Percentiles rank a stretch among this genome's conserved stretches.
Evolutionary conservation across 2,888 invertebrate genomes (phyloP).

Genomic region (Bugula neritina): DNA sequence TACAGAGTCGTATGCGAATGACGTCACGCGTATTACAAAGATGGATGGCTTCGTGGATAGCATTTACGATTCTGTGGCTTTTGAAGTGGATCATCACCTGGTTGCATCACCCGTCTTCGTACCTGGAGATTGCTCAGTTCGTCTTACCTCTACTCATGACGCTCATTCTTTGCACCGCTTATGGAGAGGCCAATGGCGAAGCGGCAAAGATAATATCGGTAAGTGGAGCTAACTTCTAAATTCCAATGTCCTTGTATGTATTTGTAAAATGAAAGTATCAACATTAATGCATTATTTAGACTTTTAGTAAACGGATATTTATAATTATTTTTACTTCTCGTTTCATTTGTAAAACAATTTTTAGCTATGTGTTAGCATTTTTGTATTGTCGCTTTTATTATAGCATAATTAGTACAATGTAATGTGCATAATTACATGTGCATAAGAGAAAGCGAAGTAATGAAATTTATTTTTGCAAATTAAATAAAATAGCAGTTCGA

Average conservation of each 20-base stretch:
- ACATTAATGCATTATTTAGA: no score
- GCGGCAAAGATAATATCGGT: slow-evolving; percentile 53
- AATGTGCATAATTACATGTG: no score
- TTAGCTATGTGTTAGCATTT: background rate
- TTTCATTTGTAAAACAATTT: background rate
- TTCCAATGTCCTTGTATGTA: no score
- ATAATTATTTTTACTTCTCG: background rate
- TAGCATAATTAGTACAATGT: no score
- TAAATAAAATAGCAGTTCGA: no score
- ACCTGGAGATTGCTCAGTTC: slow-evolving; percentile 49
- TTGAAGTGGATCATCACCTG: slow-evolving; percentile 51
- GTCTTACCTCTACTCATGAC: slow-evolving; percentile 50
- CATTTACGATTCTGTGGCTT: slow-evolving; percentile 50
- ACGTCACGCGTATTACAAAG: slow-evolving; percentile 53
- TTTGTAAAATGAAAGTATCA: no score
- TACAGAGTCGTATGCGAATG: slow-evolving; percentile 48
- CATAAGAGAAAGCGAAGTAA: no score
- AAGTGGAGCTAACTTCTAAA: slow-evolving; percentile 28
- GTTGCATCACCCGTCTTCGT: slow-evolving; percentile 46
- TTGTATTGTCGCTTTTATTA: no score
- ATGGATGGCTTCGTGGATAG: slow-evolving; percentile 52
- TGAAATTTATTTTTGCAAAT: no score
- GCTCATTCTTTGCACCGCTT: slow-evolving; percentile 51
- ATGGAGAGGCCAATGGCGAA: slow-evolving; percentile 55
- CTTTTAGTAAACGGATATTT: no score